Conservation (phyloP, 2,888 invertebrate species). For the Andrena minutula region DNA sequence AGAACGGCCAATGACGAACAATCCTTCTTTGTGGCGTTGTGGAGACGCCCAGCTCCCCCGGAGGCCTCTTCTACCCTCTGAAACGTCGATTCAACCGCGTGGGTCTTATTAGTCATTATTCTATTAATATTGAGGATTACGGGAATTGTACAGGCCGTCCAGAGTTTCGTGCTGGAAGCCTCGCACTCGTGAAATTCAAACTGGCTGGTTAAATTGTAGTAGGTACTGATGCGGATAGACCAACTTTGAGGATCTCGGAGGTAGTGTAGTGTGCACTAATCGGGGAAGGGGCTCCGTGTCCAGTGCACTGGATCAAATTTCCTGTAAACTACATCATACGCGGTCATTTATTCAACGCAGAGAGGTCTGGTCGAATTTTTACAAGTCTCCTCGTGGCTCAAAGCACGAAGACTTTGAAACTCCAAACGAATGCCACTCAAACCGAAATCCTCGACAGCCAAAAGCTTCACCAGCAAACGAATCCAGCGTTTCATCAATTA, state of each 20-base stretch:
- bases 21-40: slow-evolving; percentile 2
- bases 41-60: not conserved
- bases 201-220: too few relatives aligned
- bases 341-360: too few relatives aligned
- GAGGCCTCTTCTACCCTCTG: not conserved
- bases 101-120: slow-evolving; percentile 6
- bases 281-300: too few relatives aligned
- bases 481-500: slow-evolving; percentile 22
- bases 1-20: slow-evolving; percentile 24
- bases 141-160: not conserved
- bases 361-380: not conserved
- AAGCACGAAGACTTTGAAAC: not conserved
- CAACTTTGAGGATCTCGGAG: too few relatives aligned
- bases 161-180: too few relatives aligned
- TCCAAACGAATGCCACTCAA: not conserved
- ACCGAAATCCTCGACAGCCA: not conserved
- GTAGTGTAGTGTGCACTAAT: too few relatives aligned
- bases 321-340: too few relatives aligned
- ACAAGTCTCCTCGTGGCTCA: not conserved
- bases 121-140: not conserved
- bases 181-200: too few relatives aligned
- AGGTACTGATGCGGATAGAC: too few relatives aligned
- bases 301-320: too few relatives aligned
- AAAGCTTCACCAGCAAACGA: not conserved
- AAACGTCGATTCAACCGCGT: not conserved